These are phyloP conservation scores for Tetranychus piercei DNA, from an alignment of 2,888 invertebrate genomes.

Conservation along the genomic window DNA sequence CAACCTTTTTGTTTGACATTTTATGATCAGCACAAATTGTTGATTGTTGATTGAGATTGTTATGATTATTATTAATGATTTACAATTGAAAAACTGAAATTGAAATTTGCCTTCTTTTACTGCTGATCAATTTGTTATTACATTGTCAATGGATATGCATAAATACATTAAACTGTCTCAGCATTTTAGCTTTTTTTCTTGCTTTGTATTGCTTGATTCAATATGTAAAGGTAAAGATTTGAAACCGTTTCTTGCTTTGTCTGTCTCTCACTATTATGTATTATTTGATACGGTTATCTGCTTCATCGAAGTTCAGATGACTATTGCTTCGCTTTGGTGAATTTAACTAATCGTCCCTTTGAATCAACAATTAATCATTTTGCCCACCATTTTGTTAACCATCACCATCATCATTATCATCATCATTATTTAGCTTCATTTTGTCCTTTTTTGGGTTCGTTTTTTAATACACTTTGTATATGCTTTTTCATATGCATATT, in stretches of 20 bases:
- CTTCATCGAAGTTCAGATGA: background rate
- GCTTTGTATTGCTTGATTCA: no score
- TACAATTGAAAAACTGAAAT: no score
- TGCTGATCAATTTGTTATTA: no score
- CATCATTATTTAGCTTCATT: background rate
- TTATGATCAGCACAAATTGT: no score
- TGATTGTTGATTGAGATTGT: no score
- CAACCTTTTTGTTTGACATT: no score
- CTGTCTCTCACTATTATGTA: background rate
- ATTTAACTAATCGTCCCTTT: slow-evolving; percentile 1
- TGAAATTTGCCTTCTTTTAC: no score
- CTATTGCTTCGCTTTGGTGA: background rate
- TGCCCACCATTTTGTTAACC: background rate
- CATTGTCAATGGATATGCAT: no score
- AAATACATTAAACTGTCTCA: no score
- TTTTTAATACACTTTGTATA: background rate
- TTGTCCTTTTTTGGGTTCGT: background rate
- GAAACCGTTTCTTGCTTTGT: background rate
- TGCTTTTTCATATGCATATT: background rate
- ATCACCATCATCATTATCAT: background rate
- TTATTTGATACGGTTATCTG: background rate
- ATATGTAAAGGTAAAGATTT: background rate
- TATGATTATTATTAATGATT: no score
- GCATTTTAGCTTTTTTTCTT: no score
- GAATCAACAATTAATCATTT: background rate